These are phyloP conservation scores for Pygmarrhopalites habei DNA, from an alignment of 1,140 invertebrate species.

Conservation along the genomic window DNA sequence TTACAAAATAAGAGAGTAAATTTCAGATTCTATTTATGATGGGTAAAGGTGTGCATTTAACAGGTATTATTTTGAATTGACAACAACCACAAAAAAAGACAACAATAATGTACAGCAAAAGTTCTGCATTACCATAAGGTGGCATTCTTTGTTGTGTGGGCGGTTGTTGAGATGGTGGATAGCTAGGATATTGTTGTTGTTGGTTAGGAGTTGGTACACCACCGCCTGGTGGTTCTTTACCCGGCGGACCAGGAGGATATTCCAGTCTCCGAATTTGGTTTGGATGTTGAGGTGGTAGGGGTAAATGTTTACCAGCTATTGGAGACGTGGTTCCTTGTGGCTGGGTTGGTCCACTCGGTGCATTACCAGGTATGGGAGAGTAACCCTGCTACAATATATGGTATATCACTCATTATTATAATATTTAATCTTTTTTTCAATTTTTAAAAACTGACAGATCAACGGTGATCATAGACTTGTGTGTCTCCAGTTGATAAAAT, in stretches of 20 bases:
- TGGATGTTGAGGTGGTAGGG: constrained; percentile 29
- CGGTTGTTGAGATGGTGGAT: constrained; percentile 13
- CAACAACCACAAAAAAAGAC: no score
- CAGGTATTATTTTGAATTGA: no score
- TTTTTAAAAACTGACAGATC: no score
- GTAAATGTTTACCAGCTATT: constrained; percentile 25
- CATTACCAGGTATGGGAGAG: constrained; percentile 24
- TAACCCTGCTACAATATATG: constrained; percentile 34
- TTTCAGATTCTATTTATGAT: no score
- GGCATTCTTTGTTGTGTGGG: background rate
- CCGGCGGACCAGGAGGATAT: constrained; percentile 14
- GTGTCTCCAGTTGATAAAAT: no score
- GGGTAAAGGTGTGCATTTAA: no score
- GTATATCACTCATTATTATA: no score
- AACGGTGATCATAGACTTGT: no score
- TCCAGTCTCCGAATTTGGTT: constrained; percentile 20
- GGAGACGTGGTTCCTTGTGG: constrained; percentile 18
- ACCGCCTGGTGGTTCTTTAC: background rate
- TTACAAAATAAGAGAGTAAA: no score
- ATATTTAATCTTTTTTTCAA: no score
- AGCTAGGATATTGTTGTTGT: background rate
- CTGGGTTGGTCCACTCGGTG: constrained; percentile 6
- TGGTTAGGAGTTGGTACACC: background rate
- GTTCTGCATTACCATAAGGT: background rate
- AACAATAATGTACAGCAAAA: no score